Evolutionary conservation across 30 jellyfish, hydroid and myxozoan genomes (phyloP), one percentile per base, ranked within the genome.

Genomic region (Turritopsis dohrnii): DNA sequence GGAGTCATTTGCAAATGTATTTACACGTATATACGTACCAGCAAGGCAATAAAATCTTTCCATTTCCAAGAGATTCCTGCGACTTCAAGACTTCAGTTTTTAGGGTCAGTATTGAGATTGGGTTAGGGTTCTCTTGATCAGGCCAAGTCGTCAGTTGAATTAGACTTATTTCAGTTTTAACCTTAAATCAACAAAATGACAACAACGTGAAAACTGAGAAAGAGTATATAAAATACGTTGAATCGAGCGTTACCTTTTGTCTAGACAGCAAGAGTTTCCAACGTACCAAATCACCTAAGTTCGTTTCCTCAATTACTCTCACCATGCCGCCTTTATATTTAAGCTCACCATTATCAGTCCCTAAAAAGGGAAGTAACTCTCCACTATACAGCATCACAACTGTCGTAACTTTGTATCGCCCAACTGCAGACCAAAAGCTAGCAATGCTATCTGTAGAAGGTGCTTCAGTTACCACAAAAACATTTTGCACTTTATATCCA

Each of bases 331-430:
- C n/a, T 52, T 27, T 0, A 69, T n/a, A 69, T 27, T 19, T 9
- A 7, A n/a, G 31, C 77, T 23, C 0, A 9, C 97, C 97, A 41
- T 52, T 60, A 21, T 69, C 88, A 18, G 97, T 95, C 92, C 95
- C 85, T 54, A 84, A 90, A 66, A 66, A n/a, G 71, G 81, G 95
- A 69, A 7, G 19, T 23, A n/a, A n/a, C 0, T 69, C 77, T 7
- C 16, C 30, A 27, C 77, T 69, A 19, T 69, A n/a, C 1, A 80
- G 53, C 80, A 52, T 3, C 1, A 80, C 87, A 41, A 80, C 22
- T 0, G 87, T 80, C 0, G 87, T 52, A 54, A 80, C 87, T 21
- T 80, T 80, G 81, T 1, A 16, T 53, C 1, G 52, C 9, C 17
- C 66, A 23, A 80, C 3, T 41, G 71, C 87, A 27, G 21, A 7